phyloP scores from a whole-genome alignment of 2,113 vertebrate species.

The Polyodon spathula region DNA sequence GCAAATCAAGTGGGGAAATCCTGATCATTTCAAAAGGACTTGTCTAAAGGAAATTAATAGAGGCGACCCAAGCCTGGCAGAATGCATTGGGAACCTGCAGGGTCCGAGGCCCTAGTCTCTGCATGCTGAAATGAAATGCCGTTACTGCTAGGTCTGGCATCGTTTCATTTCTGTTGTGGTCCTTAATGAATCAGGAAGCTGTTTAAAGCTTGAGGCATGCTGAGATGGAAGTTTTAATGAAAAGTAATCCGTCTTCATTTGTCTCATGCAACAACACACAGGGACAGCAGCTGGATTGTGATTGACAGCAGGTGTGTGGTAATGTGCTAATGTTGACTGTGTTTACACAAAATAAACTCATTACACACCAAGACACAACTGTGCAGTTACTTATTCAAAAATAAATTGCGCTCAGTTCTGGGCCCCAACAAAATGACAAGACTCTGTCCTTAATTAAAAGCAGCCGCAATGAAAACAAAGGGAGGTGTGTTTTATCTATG shows the following conservation, averaged over 20 bases:
- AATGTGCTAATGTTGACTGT: conserved; percentile 6
- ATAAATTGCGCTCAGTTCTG: too few species aligned
- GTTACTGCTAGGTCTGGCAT: not conserved
- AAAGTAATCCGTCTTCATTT: not conserved
- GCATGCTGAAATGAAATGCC: conserved; percentile 10
- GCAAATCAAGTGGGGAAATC: conserved; percentile 11
- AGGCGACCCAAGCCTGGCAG: not conserved
- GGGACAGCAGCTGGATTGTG: not conserved
- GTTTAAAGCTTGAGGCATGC: conserved; percentile 6
- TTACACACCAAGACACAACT: not conserved
- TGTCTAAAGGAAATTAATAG: not conserved
- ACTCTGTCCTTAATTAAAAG: too few species aligned
- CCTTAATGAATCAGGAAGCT: conserved; percentile 10
- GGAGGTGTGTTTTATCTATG: too few species aligned
- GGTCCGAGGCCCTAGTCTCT: not conserved
- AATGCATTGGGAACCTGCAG: not conserved
- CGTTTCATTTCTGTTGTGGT: conserved; percentile 13
- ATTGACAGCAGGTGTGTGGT: conserved; percentile 6
- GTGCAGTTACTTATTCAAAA: too few species aligned
- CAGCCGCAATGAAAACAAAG: too few species aligned
- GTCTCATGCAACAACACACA: not conserved
- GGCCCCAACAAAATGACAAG: too few species aligned
- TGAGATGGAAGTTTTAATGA: conserved; percentile 18
- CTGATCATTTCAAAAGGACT: not conserved
- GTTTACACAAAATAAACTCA: not conserved